A percentile compares a stretch with the other conserved stretches of the same genome.
Evolutionary conservation across 2,113 vertebrate species (phyloP).

Genomic region (Plotosus lineatus): DNA sequence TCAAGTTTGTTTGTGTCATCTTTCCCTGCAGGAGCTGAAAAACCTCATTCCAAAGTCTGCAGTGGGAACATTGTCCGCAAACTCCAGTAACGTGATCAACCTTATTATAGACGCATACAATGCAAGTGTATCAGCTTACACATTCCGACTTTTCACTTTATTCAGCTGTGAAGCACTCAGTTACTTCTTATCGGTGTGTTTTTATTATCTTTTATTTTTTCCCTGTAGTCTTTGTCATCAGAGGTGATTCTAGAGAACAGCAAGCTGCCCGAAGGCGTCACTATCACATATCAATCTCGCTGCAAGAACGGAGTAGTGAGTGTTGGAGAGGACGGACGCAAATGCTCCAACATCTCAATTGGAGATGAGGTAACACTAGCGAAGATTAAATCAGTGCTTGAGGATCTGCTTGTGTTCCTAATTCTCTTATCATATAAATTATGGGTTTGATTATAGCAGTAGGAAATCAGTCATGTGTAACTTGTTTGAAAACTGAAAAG

Average conservation of each 20-base stretch:
- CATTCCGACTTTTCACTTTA: neutral
- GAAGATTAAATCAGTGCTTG: neutral
- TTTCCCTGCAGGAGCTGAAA: conserved; percentile 83
- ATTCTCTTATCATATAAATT: neutral
- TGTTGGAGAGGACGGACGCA: conserved; percentile 87
- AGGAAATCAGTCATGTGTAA: no score
- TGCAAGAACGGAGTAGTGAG: conserved; percentile 90
- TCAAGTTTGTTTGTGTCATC: neutral
- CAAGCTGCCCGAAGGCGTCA: conserved; percentile 88
- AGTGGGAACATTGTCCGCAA: conserved; percentile 91
- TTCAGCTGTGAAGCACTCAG: neutral
- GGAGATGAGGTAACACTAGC: conserved; percentile 84
- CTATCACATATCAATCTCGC: conserved; percentile 87
- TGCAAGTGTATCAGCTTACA: conserved; percentile 74
- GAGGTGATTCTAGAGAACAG: conserved; percentile 95
- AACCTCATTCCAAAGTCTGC: conserved; percentile 97
- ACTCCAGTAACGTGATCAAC: conserved; percentile 98
- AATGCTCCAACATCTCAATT: conserved; percentile 95
- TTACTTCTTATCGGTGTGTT: neutral
- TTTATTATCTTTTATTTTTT: neutral
- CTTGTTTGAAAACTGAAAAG: no score
- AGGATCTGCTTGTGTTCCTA: neutral
- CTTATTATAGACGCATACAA: conserved; percentile 97
- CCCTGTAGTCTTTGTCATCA: conserved; percentile 89
- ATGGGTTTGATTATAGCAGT: neutral